Base-by-base conservation (phyloP, 37 sponge, comb jelly and placozoan genomes). In the Oopsacas minuta region DNA sequence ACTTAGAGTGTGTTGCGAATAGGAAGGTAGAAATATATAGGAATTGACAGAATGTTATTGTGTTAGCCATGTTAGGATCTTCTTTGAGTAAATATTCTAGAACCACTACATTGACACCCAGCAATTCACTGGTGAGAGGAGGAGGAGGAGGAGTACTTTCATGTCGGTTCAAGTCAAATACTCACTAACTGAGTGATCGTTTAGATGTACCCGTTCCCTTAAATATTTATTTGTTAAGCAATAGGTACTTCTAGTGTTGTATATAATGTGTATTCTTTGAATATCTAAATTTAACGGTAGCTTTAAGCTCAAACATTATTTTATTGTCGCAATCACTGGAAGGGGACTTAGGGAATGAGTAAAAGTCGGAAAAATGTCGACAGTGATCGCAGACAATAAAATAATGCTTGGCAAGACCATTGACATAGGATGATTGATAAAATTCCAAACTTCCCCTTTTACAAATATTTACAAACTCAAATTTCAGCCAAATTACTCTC, bases 41-140 rank as follows among this genome's bases (percentile, higher is more conserved):
- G 52, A 95, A 95, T 90, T 95, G 96, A 37, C 42, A 82, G 85
- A 93, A 95, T 0, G 96, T 95, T 37, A 95, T 91, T 35, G 88
- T 88, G 37, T 90, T 93, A 7, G 94, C 96, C 83, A 90, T 81
- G 25, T 92, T 90, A 0, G 90, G 84, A 36, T 93, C 96, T 37
- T 86, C 86, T 32, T 92, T 97, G 82, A 97, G 87, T 35, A 94
- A 37, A 20, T 86, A 85, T 84, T 97, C 98, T 23, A 97, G 87
- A 36, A 93, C 86, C 15, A 97, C 83, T 0, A 94, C 95, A 89
- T 92, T 97, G 36, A 87, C 38, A 52, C 93, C 89, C 98, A 97
- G 0, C 90, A 89, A 7, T 93, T 38, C 1, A 93, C 28, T 25
- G 75, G 32, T 10, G 75, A 61, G 30, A 10, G 5, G 30, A 34